Evolutionary conservation across 2,797 vertebrate species (phyloP), one percentile per base, ranked within the genome.

Genomic region (Sylvilagus floridanus): DNA sequence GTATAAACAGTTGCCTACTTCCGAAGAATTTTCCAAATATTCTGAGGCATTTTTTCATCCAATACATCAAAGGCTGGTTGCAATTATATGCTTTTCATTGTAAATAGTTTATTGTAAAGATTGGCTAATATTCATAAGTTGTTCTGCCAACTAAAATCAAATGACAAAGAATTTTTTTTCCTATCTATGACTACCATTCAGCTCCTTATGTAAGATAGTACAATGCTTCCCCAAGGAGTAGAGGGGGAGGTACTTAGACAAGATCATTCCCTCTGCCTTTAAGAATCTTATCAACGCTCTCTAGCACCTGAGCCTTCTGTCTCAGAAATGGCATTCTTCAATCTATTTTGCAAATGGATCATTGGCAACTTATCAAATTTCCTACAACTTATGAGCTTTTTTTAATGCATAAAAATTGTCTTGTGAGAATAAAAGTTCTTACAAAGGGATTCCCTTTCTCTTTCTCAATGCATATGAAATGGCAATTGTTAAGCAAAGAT

Each of bases 311-410:
- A 72, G 47, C 2, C 11, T 88, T 75, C 52, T 77, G 22, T 62
- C 32, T 86, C 79, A 87, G 30, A 92, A 93, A 84, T n/a, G 11
- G 9, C 63, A 37, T 93, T 93, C 60, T 71, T 78, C 17, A 35
- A 17, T 78, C 17, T 50, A n/a, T 82, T 82, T 83, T 78, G 3
- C 35, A 88, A 91, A 73, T 76, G 12, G 1, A 26, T 79, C 10
- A 71, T 95, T 32, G 30, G 13, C 21, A 79, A 37, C 26, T 52
- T 95, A 71, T 66, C 7, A 21, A 42, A 72, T 72, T 89, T 84
- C 71, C 89, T 42, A 62, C 14, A 50, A 4, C 1, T 63, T 86
- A 35, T 22, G 63, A 84, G 52, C 10, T 35, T 71, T 52, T 66
- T 66, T 75, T 90, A 84, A 73, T 77, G 28, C 5, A 54, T 50